Base-by-base conservation (phyloP, 2,797 vertebrate genomes). In the Limnodromus scolopaceus region DNA sequence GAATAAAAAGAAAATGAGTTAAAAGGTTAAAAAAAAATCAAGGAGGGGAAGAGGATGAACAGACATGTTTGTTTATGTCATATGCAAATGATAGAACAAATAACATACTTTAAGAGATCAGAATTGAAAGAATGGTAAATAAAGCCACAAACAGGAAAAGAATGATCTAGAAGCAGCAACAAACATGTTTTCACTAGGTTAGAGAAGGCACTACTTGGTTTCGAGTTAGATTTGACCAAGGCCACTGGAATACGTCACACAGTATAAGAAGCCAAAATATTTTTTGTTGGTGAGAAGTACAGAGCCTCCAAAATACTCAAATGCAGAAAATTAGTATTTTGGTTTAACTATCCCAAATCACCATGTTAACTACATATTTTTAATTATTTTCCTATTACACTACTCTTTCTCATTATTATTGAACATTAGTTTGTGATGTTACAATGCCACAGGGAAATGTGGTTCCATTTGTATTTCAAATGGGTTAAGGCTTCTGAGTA, bases 41-140 rank as follows among this genome's bases (percentile, higher is more conserved):
- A 28, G 8, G 10, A 2, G 12, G 3, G 7, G 22, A 25, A 45
- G 0, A 2, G 13, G 41, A 60, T 14, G 9, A 78, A 83, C 1
- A 2, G 19, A 43, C 11, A 22, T 34, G 10, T 30, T 20, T 41
- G 19, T 39, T 80, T 61, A 45, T 38, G 18, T 30, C 46, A 25
- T 28, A 77, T 6, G 11, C 34, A 82, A 86, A 64, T 22, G 13
- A 39, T 25, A 53, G 22, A 79, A 54, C 39, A 94, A 68, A 69
- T 23, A 69, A 39, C 7, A 11, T n/a, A 60, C 11, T 78, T 69
- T 18, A 86, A 65, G 15, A 58, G 24, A 74, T 30, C 61, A 84
- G 51, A 90, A 87, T 38, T 51, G 61, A 74, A 30, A 8, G 51
- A 10, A 25, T 5, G 16, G 36, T n/a, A 84, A 76, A 76, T 2